Evolutionary conservation across 1,140 invertebrate genomes (phyloP), one percentile per base, ranked within the genome.

Genomic region (Scaptomyza hsui): DNA sequence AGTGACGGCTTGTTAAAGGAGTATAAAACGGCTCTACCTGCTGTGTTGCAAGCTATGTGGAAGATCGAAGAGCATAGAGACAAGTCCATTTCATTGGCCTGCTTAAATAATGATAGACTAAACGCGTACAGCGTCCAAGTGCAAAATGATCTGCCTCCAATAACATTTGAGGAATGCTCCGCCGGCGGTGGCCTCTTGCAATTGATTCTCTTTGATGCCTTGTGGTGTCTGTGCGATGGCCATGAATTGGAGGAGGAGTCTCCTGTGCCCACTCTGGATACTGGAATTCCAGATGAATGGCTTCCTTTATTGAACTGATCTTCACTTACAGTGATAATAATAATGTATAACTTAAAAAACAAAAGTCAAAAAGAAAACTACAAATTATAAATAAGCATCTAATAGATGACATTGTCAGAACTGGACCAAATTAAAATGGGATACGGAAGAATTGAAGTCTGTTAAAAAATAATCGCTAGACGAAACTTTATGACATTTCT

Each of bases 121-220:
- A 71, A 65, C 15, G 15, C 19, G 0, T 71, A 65, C 19, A 4
- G 35, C 9, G 39, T 13, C 6, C 52, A 65, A n/a, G 52, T 57
- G 16, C 61, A 71, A 21, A 71, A 65, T 16, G 39, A 71, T 51
- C 9, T 71, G 10, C 61, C 68, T 1, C 68, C 68, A 0, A 71
- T 65, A 1, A 37, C 52, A 29, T 65, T 45, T 15, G 68, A 71
- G 19, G 68, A 71, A 13, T 65, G 68, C 47, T 12, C 15, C 3
- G 45, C 47, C 6, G 62, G 60, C 18, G 44, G 26, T 10, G 68
- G 68, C 0, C n/a, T 71, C 1, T 21, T 71, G 19, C 68, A 71
- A 45, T 45, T 71, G 10, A 16, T 71, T 9, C 52, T 71, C 13
- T 71, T 71, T 16, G 68, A 71, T 26, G 37, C 68, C 0, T 37